phyloP scores from a whole-genome alignment of 2,888 invertebrate genomes.

The Aphidoletes aphidimyza region DNA sequence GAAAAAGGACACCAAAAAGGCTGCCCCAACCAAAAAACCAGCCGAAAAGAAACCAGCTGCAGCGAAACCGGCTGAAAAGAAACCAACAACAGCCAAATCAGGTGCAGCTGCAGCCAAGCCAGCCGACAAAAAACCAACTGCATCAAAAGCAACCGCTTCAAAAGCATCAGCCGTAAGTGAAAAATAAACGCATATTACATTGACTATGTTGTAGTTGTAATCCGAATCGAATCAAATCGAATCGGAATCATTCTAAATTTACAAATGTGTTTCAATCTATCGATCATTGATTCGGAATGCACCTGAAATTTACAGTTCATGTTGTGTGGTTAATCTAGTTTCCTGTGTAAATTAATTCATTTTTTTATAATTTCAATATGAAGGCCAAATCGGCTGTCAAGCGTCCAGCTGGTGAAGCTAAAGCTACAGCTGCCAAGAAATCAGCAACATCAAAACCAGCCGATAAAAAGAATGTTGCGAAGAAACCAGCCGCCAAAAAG shows the following conservation, averaged over 20 bases:
- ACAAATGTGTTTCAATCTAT: too few species aligned
- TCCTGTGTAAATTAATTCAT: background rate
- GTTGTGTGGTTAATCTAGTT: too few species aligned
- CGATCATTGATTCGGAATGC: too few species aligned
- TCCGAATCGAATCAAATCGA: background rate
- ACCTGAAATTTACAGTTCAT: too few species aligned
- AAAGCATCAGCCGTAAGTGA: constrained; percentile 60
- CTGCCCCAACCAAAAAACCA: constrained; percentile 58
- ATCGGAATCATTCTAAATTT: too few species aligned
- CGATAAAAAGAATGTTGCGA: constrained; percentile 68
- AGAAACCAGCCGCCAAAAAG: constrained; percentile 67
- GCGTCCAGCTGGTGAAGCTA: constrained; percentile 67
- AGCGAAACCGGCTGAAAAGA: constrained; percentile 62
- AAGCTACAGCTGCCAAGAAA: constrained; percentile 67
- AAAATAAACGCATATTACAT: background rate
- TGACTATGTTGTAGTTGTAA: background rate
- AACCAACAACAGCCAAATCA: constrained; percentile 62
- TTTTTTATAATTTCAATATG: too few species aligned
- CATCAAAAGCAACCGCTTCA: constrained; percentile 64
- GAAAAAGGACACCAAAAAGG: constrained; percentile 60
- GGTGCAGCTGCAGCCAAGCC: constrained; percentile 64
- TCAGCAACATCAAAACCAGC: constrained; percentile 58
- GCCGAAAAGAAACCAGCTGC: constrained; percentile 61
- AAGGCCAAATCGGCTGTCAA: constrained; percentile 61
- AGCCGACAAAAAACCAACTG: constrained; percentile 63